Evolutionary conservation across 2,888 invertebrate genomes (phyloP), one percentile per base, ranked within the genome.

Genomic region (Tiphia femorata): DNA sequence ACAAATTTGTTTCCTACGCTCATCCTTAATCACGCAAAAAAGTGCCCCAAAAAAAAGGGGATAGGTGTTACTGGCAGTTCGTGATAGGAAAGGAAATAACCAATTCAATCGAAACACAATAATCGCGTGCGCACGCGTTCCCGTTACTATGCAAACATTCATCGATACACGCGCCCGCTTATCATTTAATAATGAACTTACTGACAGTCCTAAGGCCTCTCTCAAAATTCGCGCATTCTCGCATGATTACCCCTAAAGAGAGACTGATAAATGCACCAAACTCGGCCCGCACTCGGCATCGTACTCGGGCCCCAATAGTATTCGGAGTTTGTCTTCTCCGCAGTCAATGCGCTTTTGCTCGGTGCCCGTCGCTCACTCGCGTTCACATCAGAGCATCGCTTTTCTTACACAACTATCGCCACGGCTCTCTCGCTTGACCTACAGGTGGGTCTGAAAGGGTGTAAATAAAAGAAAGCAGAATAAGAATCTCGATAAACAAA

Each of bases 391-490:
- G n/a, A n/a, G 33, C 25, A 6, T 16, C 16, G 19, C 40, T 23
- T 33, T n/a, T 49, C 49, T 46, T 53, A 21, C 52, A 61, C 33
- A 62, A 67, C 47, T 62, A 65, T 3, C 19, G 27, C 53, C 65
- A 58, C 62, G 35, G 62, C 60, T 68, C 63, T 58, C 57, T 68
- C 57, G n/a, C n/a, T n/a, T 8, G 33, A 65, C 33, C 70, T 81
- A 82, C 54, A 82, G 81, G 58, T 81, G 82, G 67, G 82, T 82
- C 81, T 82, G 81, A 79, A 82, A 72, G 77, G 76, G 76, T 75
- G 72, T 62, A 80, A 82, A 80, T 73, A 68, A 76, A n/a, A 77
- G 64, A 77, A 69, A 72, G 62, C 64, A 75, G 74, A 70, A 68
- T 73, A 59, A 71, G 64, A 65, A 58, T 48, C 43, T 58, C 59